phyloP scores from a whole-genome alignment of 2,888 invertebrate genomes.

The Dasysyrphus tricinctus region DNA sequence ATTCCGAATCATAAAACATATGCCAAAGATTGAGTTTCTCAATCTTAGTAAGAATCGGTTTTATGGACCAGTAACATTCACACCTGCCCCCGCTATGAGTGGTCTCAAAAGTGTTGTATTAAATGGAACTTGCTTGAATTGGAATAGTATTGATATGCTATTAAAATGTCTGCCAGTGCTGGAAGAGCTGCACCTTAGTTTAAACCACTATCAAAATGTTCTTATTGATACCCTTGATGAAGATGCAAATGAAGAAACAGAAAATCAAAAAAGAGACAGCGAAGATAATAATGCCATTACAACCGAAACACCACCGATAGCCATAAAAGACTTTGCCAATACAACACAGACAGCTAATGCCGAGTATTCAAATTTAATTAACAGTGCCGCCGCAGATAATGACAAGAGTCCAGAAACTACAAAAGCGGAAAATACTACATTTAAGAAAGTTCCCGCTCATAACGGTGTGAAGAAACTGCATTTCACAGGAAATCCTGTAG shows the following conservation, averaged over 20 bases:
- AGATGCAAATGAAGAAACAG: conserved; percentile 75
- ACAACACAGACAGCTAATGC: conserved; percentile 22
- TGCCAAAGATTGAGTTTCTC: conserved; percentile 94
- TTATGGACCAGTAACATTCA: conserved; percentile 87
- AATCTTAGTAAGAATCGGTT: conserved; percentile 96
- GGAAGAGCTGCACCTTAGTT: conserved; percentile 95
- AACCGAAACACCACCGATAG: conserved; percentile 45
- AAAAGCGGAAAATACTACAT: conserved; percentile 74
- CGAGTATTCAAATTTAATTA: conserved; percentile 28
- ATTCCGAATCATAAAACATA: conserved; percentile 92
- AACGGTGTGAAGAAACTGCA: conserved; percentile 90
- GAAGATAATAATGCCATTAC: conserved; percentile 53
- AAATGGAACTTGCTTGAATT: conserved; percentile 94
- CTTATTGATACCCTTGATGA: conserved; percentile 85
- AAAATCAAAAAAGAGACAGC: conserved; percentile 70
- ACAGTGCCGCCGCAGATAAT: conserved; percentile 1
- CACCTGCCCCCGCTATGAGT: conserved; percentile 82
- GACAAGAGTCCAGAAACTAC: conserved; percentile 10
- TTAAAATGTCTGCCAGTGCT: conserved; percentile 90
- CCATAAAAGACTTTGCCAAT: conserved; percentile 17
- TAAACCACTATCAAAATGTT: conserved; percentile 93
- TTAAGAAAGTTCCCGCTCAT: conserved; percentile 84
- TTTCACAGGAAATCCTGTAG: conserved; percentile 94
- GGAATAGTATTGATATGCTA: conserved; percentile 91
- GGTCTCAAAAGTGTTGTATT: conserved; percentile 91